A percentile compares a stretch with the other conserved stretches of the same genome.
These are phyloP conservation scores for Drosophila kikkawai DNA, from an alignment of 1,140 invertebrate species.

Conservation along the genomic window DNA sequence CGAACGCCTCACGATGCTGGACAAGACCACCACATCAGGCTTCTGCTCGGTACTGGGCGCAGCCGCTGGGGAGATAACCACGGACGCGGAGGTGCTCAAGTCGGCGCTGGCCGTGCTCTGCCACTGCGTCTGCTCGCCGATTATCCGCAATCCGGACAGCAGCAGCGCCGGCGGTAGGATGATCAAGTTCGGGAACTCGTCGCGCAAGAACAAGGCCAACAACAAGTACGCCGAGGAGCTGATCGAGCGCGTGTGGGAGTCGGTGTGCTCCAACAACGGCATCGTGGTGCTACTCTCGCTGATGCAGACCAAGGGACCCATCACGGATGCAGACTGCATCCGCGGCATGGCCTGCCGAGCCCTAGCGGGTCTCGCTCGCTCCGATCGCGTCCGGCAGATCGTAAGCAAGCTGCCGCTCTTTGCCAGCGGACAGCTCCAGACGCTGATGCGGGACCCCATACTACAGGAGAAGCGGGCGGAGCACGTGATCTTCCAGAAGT, in stretches of 20 bases:
- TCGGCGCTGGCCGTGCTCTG: constrained; percentile 94
- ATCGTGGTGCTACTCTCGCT: constrained; percentile 95
- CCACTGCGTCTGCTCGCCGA: constrained; percentile 97
- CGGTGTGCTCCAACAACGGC: constrained; percentile 96
- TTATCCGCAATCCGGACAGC: constrained; percentile 88
- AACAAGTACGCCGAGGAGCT: constrained; percentile 93
- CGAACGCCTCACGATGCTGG: constrained; percentile 91
- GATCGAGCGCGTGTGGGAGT: constrained; percentile 96
- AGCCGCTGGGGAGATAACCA: constrained; percentile 95
- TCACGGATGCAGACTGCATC: constrained; percentile 98
- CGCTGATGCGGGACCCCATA: constrained; percentile 97
- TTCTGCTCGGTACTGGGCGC: constrained; percentile 91
- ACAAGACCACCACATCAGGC: constrained; percentile 89
- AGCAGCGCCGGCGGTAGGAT: constrained; percentile 85
- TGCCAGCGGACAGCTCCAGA: constrained; percentile 96
- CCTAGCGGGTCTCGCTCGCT: constrained; percentile 95
- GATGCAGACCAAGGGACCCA: constrained; percentile 96
- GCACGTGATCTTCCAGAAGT: constrained; percentile 98
- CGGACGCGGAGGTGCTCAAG: constrained; percentile 96
- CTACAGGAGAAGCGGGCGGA: constrained; percentile 97
- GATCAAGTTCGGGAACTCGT: constrained; percentile 85
- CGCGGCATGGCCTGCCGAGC: constrained; percentile 96
- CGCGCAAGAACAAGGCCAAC: constrained; percentile 90
- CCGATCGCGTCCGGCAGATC: constrained; percentile 96
- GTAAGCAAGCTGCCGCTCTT: constrained; percentile 98